Evolutionary conservation across 1,140 invertebrate species (phyloP).

Genomic region (Oppia nitens): DNA sequence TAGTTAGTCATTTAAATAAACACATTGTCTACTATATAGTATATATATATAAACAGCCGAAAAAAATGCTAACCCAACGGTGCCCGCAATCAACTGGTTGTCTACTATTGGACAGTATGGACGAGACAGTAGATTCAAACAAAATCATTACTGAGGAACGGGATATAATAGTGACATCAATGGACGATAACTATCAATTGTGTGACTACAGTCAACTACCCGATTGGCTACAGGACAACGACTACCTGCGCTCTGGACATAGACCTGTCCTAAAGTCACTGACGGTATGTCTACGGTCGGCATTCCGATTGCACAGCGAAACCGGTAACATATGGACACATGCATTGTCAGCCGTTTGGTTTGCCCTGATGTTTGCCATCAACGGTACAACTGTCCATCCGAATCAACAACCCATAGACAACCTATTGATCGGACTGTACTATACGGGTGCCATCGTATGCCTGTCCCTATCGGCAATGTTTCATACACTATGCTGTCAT

Average conservation of each 20-base stretch:
- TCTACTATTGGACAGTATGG: too few species aligned
- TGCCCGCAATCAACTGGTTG: too few species aligned
- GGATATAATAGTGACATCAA: too few species aligned
- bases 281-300: constrained; percentile 17
- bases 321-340: too few species aligned
- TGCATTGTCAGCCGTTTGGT: constrained; percentile 17
- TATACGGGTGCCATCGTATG: constrained; percentile 92
- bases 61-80: too few species aligned
- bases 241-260: constrained; percentile 19
- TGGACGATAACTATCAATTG: too few species aligned
- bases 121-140: too few species aligned
- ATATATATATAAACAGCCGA: too few species aligned
- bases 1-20: too few species aligned
- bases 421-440: constrained; percentile 74
- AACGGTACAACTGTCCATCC: constrained; percentile 36
- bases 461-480: constrained; percentile 84
- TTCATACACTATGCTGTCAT: constrained; percentile 94
- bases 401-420: too few species aligned
- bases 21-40: too few species aligned
- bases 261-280: constrained; percentile 19
- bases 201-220: constrained; percentile 20
- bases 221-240: constrained; percentile 21
- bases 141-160: too few species aligned
- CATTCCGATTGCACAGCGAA: constrained; percentile 21
- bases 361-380: constrained; percentile 11